These are phyloP conservation scores for Limnothrissa miodon DNA, from an alignment of 2,113 vertebrate genomes.

Conservation along the genomic window DNA sequence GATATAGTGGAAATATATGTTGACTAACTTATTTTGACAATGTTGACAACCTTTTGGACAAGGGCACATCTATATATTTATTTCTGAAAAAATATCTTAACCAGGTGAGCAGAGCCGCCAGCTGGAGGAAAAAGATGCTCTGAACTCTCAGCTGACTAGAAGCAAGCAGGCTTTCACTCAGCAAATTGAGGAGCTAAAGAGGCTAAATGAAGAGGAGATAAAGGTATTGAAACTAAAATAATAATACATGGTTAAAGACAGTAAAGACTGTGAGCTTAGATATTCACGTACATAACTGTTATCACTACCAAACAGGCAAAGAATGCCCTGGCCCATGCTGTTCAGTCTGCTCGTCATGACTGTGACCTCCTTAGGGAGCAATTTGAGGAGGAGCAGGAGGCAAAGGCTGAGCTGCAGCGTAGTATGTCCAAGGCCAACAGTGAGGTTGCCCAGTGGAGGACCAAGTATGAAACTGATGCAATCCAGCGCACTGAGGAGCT, in stretches of 20 bases:
- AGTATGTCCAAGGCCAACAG: slow-evolving; percentile 44
- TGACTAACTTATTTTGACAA: too few species aligned
- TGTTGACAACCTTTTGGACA: too few species aligned
- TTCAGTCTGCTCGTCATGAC: slow-evolving; percentile 68
- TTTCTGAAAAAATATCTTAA: neutral
- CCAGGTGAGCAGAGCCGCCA: slow-evolving; percentile 65
- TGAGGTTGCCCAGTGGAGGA: slow-evolving; percentile 73
- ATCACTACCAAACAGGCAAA: slow-evolving; percentile 65
- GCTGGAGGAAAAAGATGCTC: slow-evolving; percentile 74
- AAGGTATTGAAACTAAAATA: slow-evolving; percentile 24
- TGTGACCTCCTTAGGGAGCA: slow-evolving; percentile 54
- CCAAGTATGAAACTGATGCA: slow-evolving; percentile 71
- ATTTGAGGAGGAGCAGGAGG: too few species aligned
- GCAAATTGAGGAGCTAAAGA: slow-evolving; percentile 53
- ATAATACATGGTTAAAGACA: neutral
- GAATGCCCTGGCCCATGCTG: slow-evolving; percentile 62
- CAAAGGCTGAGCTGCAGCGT: too few species aligned
- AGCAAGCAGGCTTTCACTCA: slow-evolving; percentile 43
- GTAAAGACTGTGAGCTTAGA: neutral
- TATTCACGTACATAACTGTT: neutral
- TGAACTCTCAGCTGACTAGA: slow-evolving; percentile 59
- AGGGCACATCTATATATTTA: too few species aligned
- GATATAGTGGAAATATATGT: too few species aligned
- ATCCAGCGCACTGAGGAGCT: slow-evolving; percentile 70
- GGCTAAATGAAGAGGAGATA: slow-evolving; percentile 68